Evolutionary conservation across 2,888 invertebrate genomes (phyloP).

Genomic region (Eremobia ochroleuca): DNA sequence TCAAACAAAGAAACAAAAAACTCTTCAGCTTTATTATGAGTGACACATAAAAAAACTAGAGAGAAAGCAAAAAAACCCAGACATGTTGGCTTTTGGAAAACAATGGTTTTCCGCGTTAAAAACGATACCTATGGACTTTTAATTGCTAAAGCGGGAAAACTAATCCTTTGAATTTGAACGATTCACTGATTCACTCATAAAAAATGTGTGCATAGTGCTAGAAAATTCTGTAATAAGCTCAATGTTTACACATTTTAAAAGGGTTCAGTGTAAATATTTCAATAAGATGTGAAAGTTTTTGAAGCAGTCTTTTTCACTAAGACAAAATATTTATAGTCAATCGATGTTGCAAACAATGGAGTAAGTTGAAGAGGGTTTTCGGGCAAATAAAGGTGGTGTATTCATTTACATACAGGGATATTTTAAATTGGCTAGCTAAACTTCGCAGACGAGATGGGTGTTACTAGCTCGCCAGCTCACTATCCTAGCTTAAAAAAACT

Average conservation of each 20-base stretch:
- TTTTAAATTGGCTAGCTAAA: too few relatives aligned
- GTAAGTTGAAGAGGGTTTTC: not conserved
- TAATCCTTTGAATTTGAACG: not conserved
- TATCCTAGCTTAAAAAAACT: too few relatives aligned
- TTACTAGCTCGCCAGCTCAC: too few relatives aligned
- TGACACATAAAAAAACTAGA: not conserved
- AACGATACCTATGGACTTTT: not conserved
- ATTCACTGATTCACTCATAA: not conserved
- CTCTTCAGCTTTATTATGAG: too few relatives aligned
- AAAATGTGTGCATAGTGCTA: not conserved
- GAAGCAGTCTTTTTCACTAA: not conserved
- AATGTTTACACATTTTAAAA: slow-evolving; percentile 31
- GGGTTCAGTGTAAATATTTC: slow-evolving; percentile 30
- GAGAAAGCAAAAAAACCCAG: not conserved
- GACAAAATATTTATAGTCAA: not conserved
- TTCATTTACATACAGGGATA: not conserved
- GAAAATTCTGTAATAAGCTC: slow-evolving; percentile 2
- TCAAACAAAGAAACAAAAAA: too few relatives aligned
- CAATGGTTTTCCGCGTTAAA: not conserved
- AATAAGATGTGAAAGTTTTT: slow-evolving; percentile 1
- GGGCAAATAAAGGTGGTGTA: not conserved
- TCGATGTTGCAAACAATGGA: slow-evolving; percentile 6
- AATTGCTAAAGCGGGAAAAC: not conserved
- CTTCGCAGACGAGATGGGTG: too few relatives aligned
- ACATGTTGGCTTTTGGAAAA: not conserved